A percentile compares a stretch with the other conserved stretches of the same genome.
Evolutionary conservation across 2,797 vertebrate genomes (phyloP).

Genomic region (Platyrinchus mystaceus): DNA sequence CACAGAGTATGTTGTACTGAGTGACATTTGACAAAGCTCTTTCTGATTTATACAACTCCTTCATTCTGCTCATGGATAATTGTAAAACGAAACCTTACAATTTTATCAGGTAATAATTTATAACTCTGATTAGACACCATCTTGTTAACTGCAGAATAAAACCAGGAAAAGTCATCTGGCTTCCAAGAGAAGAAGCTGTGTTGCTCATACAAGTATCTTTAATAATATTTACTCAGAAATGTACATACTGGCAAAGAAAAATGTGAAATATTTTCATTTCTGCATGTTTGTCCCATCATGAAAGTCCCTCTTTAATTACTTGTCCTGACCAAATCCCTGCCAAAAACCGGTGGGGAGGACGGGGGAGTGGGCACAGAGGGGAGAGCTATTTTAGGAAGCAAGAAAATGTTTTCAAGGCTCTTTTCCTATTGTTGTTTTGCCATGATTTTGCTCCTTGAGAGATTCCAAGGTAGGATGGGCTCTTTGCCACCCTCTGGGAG

Average conservation of each 20-base stretch:
- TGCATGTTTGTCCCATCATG: constrained; percentile 37
- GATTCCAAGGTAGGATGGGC: neutral
- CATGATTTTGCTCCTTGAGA: neutral
- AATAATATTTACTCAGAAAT: constrained; percentile 56
- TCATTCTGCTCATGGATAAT: neutral
- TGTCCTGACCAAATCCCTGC: neutral
- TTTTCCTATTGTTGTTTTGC: neutral
- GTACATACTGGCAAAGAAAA: constrained; percentile 34
- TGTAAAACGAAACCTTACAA: neutral
- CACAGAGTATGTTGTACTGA: neutral
- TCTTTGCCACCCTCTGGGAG: neutral
- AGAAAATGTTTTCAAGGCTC: neutral
- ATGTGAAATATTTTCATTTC: constrained; percentile 28
- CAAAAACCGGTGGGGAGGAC: neutral
- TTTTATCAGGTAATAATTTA: neutral
- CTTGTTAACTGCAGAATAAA: neutral
- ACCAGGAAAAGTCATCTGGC: neutral
- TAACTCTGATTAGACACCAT: neutral
- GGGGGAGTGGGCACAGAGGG: rapidly evolving
- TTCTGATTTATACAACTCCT: neutral
- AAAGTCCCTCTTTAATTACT: constrained; percentile 38
- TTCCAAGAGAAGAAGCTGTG: constrained; percentile 2
- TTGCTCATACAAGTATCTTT: constrained; percentile 4
- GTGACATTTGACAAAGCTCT: neutral
- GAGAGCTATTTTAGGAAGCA: constrained; percentile 37